phyloP scores from a whole-genome alignment of 2,113 vertebrate species.

The Eolophus roseicapilla region DNA sequence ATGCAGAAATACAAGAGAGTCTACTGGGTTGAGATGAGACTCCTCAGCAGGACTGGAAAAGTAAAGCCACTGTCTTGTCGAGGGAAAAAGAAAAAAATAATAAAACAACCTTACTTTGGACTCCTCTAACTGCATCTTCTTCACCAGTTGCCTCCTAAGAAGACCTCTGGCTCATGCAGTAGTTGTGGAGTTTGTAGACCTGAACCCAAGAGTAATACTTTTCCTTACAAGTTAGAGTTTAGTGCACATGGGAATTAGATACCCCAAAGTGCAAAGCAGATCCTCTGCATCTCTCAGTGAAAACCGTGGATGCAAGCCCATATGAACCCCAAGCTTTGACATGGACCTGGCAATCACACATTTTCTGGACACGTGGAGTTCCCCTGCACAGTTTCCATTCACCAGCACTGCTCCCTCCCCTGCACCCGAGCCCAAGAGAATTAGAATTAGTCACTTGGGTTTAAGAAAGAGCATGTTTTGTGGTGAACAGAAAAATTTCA shows the following conservation, averaged over 20 bases:
- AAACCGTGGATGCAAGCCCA: background rate
- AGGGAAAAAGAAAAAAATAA: background rate
- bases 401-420: background rate
- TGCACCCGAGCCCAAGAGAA: background rate
- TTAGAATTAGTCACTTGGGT: background rate
- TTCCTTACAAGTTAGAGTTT: background rate
- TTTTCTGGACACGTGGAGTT: background rate
- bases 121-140: background rate
- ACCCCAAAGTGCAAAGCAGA: background rate
- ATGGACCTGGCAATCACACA: accelerated
- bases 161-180: background rate
- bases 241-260: background rate
- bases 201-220: background rate
- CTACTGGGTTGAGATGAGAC: background rate
- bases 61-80: background rate
- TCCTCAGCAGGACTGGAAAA: background rate
- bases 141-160: background rate
- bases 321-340: background rate
- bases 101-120: background rate
- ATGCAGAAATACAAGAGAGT: background rate
- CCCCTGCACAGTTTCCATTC: background rate
- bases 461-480: background rate
- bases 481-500: background rate
- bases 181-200: background rate
- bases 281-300: background rate